These are phyloP conservation scores for Aspidiotus destructor DNA, from an alignment of 2,888 invertebrate genomes.

Conservation along the genomic window DNA sequence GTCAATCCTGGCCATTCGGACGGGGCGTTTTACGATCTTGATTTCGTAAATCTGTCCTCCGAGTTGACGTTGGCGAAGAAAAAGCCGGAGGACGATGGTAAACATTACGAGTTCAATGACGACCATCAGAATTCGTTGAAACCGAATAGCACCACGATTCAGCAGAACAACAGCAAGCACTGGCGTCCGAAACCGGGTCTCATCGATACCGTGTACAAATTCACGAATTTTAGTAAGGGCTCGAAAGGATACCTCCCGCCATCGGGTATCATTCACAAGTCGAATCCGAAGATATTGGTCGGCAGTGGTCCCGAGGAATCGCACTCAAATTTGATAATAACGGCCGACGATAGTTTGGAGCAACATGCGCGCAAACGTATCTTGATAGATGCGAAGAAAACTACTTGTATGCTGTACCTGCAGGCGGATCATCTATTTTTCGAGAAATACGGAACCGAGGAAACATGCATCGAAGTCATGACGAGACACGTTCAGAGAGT, in stretches of 20 bases:
- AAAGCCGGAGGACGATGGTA: constrained; percentile 2
- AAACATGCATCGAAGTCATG: constrained; percentile 90
- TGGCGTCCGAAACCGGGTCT: constrained; percentile 40
- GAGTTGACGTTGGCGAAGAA: constrained; percentile 26
- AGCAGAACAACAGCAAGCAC: background rate
- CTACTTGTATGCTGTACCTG: constrained; percentile 87
- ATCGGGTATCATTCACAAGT: constrained; percentile 5
- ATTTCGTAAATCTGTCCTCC: constrained; percentile 1
- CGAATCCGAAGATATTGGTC: constrained; percentile 17
- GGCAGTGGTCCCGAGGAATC: constrained; percentile 14
- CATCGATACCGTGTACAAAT: constrained; percentile 18
- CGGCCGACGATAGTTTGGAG: constrained; percentile 20
- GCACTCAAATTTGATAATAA: constrained; percentile 14
- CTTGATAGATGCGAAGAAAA: constrained; percentile 73
- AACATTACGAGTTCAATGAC: constrained; percentile 25
- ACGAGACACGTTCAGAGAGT: constrained; percentile 89
- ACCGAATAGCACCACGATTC: constrained; percentile 31
- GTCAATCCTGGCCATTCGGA: background rate
- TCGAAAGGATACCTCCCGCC: constrained; percentile 16
- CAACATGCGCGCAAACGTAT: constrained; percentile 55
- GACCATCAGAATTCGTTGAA: background rate
- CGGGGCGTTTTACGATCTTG: constrained; percentile 20
- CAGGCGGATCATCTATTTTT: constrained; percentile 96
- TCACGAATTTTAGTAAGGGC: constrained; percentile 15
- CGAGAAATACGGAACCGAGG: constrained; percentile 85